Conservation (phyloP, 2,888 invertebrate genomes). For the Euzetes globulus region DNA sequence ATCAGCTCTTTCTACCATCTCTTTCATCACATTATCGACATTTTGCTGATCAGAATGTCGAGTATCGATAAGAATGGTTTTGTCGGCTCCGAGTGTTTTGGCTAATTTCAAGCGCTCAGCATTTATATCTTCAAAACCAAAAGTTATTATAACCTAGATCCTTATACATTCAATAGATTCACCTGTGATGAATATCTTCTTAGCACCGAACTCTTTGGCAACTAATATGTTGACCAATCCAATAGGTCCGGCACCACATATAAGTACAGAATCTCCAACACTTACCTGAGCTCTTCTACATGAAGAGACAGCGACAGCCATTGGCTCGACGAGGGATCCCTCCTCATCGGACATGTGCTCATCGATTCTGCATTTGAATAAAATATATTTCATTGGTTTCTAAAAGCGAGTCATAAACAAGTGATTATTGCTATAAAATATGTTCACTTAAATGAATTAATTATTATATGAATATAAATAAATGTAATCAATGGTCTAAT, state of each 20-base stretch:
- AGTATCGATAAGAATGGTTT: conserved; percentile 44
- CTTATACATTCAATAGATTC: not conserved
- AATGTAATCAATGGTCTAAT: not conserved
- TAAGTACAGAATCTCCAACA: conserved; percentile 48
- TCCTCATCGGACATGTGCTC: conserved; percentile 83
- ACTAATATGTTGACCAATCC: conserved; percentile 70
- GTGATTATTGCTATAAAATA: too few species aligned
- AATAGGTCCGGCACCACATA: conserved; percentile 63
- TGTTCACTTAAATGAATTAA: not conserved
- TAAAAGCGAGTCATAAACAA: not conserved
- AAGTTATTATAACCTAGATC: not conserved
- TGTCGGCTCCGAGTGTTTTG: conserved; percentile 47
- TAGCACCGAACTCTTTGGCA: conserved; percentile 78
- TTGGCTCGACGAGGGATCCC: conserved; percentile 84
- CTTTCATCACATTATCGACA: conserved; percentile 33
- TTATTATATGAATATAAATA: conserved; percentile 4
- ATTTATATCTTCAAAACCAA: conserved; percentile 44
- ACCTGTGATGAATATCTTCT: conserved; percentile 62
- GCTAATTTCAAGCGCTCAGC: conserved; percentile 46
- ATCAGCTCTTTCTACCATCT: conserved; percentile 57
- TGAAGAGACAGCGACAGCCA: conserved; percentile 87
- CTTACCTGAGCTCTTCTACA: conserved; percentile 72
- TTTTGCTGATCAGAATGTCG: not conserved
- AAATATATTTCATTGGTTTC: not conserved
- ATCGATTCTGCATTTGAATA: conserved; percentile 61